These are phyloP conservation scores for Chesias legatella DNA, from an alignment of 2,888 invertebrate genomes.

Conservation along the genomic window DNA sequence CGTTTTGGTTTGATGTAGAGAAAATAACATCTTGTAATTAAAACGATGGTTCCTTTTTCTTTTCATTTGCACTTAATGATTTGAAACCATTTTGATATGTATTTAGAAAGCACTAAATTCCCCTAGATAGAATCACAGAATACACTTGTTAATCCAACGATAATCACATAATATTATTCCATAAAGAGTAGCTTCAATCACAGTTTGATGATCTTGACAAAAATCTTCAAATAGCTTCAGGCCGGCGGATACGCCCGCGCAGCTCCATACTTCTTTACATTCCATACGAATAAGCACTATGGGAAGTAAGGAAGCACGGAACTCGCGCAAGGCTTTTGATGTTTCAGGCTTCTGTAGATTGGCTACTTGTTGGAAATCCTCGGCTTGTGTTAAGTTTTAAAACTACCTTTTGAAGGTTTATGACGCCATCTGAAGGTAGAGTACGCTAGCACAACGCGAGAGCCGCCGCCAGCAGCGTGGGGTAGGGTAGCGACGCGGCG, in stretches of 20 bases:
- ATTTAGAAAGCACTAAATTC: conserved; percentile 12
- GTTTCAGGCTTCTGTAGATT: conserved; percentile 52
- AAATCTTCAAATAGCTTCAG: conserved; percentile 45
- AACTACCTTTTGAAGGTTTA: conserved; percentile 34
- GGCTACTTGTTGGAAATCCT: conserved; percentile 29
- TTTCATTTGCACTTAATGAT: no score
- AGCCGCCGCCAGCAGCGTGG: conserved; percentile 39
- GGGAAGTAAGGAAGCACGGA: conserved; percentile 98
- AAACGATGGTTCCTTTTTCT: no score
- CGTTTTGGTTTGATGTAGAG: background rate
- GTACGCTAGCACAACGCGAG: conserved; percentile 38
- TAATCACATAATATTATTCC: conserved; percentile 12
- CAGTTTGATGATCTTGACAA: conserved; percentile 33
- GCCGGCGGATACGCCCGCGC: conserved; percentile 71
- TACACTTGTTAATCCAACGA: conserved; percentile 11
- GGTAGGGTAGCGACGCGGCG: conserved; percentile 71
- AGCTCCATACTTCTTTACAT: conserved; percentile 99
- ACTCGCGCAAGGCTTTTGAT: conserved; percentile 82
- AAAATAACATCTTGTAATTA: no score
- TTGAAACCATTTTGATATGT: conserved; percentile 1
- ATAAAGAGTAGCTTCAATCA: conserved; percentile 33
- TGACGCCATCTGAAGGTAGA: conserved; percentile 52
- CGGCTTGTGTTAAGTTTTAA: conserved; percentile 18
- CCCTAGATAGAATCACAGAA: conserved; percentile 10
- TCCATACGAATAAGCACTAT: conserved; percentile 94